These are phyloP conservation scores for Scopus umbretta DNA, from an alignment of 2,113 vertebrate genomes.

Conservation along the genomic window DNA sequence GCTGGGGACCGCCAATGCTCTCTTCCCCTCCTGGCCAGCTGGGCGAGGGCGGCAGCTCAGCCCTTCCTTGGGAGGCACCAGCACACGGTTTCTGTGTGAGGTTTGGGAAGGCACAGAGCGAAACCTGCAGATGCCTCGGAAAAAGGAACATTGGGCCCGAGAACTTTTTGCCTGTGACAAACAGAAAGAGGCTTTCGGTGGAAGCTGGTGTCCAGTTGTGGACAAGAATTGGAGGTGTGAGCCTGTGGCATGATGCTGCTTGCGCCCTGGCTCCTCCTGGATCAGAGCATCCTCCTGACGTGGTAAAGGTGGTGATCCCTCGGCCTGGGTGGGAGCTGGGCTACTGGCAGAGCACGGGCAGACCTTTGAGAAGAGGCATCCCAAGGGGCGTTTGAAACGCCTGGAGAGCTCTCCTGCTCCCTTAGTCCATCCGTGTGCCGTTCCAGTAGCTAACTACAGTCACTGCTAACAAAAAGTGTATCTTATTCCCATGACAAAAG, in stretches of 20 bases:
- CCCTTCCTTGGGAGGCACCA: background rate
- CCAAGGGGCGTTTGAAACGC: background rate
- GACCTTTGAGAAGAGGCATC: background rate
- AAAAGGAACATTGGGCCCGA: background rate
- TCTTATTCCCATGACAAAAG: slow-evolving; percentile 23
- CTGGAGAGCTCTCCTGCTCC: background rate
- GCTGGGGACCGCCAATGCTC: background rate
- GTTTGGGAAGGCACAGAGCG: background rate
- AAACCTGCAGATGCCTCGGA: background rate
- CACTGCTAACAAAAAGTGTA: background rate
- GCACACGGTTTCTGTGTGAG: background rate
- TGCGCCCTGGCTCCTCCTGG: background rate
- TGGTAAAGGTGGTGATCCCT: background rate
- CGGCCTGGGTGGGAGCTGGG: background rate
- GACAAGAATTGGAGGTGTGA: background rate
- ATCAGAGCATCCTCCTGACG: background rate
- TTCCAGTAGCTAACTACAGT: background rate
- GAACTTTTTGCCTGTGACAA: background rate
- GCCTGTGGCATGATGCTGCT: background rate
- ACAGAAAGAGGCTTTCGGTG: background rate
- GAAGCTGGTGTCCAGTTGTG: background rate
- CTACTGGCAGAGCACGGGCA: background rate
- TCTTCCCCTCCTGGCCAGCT: background rate
- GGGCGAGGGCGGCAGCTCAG: background rate
- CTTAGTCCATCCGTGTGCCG: background rate